Conservation (phyloP, 1,140 invertebrate species). For the Sarcophaga peregrina region DNA sequence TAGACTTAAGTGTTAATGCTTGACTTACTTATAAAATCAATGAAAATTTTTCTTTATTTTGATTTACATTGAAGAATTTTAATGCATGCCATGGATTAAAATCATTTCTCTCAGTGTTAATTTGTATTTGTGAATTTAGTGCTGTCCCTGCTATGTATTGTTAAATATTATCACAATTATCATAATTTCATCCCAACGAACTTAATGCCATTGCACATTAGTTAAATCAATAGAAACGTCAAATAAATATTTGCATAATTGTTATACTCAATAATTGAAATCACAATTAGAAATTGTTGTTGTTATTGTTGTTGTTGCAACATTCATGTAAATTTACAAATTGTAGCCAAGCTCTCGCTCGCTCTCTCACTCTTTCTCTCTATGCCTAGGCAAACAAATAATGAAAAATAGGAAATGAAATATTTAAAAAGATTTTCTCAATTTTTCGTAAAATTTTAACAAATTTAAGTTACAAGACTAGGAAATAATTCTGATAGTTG, state of each 20-base stretch:
- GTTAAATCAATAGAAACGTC: slow-evolving; percentile 39
- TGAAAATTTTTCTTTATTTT: background rate
- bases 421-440: no score
- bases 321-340: background rate
- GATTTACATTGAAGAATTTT: background rate
- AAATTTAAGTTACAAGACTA: no score
- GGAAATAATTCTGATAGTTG: no score
- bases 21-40: background rate
- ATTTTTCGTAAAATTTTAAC: no score
- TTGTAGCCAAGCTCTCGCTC: no score
- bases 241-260: slow-evolving; percentile 41
- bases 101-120: background rate
- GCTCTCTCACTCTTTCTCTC: no score
- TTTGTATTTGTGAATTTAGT: no score
- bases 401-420: no score
- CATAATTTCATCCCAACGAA: background rate
- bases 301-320: background rate
- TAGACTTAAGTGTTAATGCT: background rate
- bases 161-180: background rate
- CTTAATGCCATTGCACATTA: slow-evolving; percentile 25
- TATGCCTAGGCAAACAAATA: no score
- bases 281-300: slow-evolving; percentile 19
- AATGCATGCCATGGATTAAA: background rate
- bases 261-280: slow-evolving; percentile 41
- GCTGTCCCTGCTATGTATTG: no score